A percentile compares a stretch with the other conserved stretches of the same genome.
Conservation (phyloP, 1,140 invertebrate species). For the Wasmannia auropunctata region DNA sequence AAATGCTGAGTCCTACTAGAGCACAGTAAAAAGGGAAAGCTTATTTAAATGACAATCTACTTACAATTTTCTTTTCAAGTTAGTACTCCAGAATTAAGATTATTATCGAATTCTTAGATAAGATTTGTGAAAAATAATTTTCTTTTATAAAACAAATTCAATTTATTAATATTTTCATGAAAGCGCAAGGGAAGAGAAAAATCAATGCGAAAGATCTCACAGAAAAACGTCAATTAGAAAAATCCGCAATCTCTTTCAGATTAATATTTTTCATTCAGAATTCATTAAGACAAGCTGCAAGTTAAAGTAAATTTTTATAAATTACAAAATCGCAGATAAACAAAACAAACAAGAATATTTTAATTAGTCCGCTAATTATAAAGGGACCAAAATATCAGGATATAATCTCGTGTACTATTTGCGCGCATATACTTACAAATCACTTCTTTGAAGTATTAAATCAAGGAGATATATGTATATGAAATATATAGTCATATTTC, state of each 20-base stretch:
- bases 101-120: constrained; percentile 21
- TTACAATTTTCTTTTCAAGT: neutral
- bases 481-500: neutral
- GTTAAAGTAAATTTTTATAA: neutral
- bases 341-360: neutral
- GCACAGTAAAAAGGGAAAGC: constrained; percentile 4
- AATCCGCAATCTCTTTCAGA: neutral
- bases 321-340: neutral
- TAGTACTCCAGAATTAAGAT: neutral
- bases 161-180: constrained; percentile 19
- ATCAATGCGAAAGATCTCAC: neutral
- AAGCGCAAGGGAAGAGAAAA: neutral
- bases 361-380: neutral
- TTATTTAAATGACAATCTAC: constrained; percentile 37
- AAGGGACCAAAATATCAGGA: neutral
- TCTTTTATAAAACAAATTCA: neutral
- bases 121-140: neutral
- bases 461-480: neutral
- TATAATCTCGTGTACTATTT: neutral
- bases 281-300: neutral
- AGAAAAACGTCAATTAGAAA: neutral
- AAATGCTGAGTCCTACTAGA: constrained; percentile 11
- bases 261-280: neutral
- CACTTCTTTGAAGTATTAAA: neutral
- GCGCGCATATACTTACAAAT: neutral